These are phyloP conservation scores for Nerophis ophidion DNA, from an alignment of 2,113 vertebrate genomes.

Conservation along the genomic window DNA sequence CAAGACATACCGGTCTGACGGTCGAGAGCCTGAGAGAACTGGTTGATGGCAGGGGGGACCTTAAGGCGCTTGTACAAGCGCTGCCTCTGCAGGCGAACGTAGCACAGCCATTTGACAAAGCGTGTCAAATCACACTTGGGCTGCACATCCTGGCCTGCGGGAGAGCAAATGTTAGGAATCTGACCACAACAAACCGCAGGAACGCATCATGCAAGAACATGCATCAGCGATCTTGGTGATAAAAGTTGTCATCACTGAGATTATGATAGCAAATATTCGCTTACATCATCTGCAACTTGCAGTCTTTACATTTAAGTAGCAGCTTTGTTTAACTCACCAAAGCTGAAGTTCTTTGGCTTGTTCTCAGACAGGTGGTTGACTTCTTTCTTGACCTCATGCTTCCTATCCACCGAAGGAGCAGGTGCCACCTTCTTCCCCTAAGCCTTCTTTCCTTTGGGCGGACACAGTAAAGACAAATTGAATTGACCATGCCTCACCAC, in stretches of 20 bases:
- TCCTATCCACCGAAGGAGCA: slow-evolving; percentile 92
- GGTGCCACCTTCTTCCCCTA: slow-evolving; percentile 99
- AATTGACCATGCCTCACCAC: too few species aligned
- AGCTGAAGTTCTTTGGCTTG: slow-evolving; percentile 94
- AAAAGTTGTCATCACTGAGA: slow-evolving; percentile 69
- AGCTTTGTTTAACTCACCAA: slow-evolving; percentile 73
- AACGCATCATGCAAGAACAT: neutral
- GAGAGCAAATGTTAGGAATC: neutral
- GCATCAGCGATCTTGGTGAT: slow-evolving; percentile 99
- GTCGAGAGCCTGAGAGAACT: slow-evolving; percentile 96
- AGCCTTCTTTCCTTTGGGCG: slow-evolving; percentile 97
- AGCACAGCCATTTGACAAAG: slow-evolving; percentile 97
- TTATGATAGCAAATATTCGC: slow-evolving; percentile 87
- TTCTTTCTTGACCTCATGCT: slow-evolving; percentile 93
- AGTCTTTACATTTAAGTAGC: too few species aligned
- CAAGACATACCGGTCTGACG: slow-evolving; percentile 84
- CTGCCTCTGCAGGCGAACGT: slow-evolving; percentile 92
- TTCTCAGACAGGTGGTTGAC: slow-evolving; percentile 95
- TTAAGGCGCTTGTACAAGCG: slow-evolving; percentile 94
- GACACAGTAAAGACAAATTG: neutral
- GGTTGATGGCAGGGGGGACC: slow-evolving; percentile 95
- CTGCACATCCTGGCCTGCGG: slow-evolving; percentile 94
- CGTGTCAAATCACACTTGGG: slow-evolving; percentile 93
- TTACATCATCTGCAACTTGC: slow-evolving; percentile 81
- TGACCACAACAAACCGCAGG: neutral